These are phyloP conservation scores for Euleptes europaea DNA, from an alignment of 2,113 vertebrate genomes.

Conservation along the genomic window DNA sequence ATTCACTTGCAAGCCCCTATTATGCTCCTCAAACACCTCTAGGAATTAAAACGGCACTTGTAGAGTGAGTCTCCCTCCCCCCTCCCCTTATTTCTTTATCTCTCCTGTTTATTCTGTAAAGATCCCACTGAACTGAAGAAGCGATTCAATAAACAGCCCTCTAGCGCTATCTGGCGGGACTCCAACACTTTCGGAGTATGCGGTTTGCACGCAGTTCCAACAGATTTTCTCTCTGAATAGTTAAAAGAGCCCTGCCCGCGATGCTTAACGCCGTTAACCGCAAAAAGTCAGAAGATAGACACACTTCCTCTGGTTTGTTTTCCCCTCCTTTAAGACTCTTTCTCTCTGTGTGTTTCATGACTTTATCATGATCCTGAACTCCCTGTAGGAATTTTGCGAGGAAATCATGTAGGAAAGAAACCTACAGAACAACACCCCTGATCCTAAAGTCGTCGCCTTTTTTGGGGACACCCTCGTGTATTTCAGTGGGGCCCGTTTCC, in stretches of 20 bases:
- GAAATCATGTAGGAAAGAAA: not conserved
- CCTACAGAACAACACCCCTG: not conserved
- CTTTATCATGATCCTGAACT: not conserved
- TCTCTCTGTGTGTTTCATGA: too few species aligned
- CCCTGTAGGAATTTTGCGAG: not conserved
- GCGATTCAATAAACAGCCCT: constrained; percentile 80
- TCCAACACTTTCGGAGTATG: constrained; percentile 50
- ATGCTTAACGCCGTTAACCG: not conserved
- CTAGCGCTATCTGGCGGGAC: constrained; percentile 93
- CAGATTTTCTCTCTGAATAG: not conserved
- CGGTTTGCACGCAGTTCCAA: not conserved
- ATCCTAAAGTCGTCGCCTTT: not conserved
- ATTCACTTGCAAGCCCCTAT: not conserved
- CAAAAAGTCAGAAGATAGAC: not conserved
- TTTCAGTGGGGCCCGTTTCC: not conserved
- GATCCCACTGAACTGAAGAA: not conserved
- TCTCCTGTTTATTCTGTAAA: constrained; percentile 42
- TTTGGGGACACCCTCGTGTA: too few species aligned
- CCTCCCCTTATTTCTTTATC: constrained; percentile 25
- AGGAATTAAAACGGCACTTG: not conserved
- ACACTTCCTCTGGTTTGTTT: not conserved
- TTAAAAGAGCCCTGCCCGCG: not conserved
- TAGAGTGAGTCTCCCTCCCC: constrained; percentile 1
- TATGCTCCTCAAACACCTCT: not conserved
- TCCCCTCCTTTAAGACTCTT: not conserved